Percentiles rank a stretch among this genome's conserved stretches.
phyloP scores from a whole-genome alignment of 2,888 invertebrate species.

The Cetonia aurata region DNA sequence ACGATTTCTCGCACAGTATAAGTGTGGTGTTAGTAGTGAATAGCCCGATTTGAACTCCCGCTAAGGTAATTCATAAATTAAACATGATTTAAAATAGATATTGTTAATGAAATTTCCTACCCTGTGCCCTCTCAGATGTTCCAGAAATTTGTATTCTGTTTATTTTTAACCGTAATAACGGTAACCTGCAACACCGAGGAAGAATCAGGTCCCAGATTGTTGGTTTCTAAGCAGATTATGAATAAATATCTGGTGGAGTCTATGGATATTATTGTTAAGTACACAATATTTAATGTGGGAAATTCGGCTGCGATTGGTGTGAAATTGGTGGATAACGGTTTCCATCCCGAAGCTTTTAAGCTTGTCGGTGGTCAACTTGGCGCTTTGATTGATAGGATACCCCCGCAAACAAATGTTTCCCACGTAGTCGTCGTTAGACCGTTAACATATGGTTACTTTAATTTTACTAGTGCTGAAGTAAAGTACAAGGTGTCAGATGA shows the following conservation, averaged over 20 bases:
- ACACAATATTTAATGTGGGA: slow-evolving; percentile 94
- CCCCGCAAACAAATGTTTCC: slow-evolving; percentile 92
- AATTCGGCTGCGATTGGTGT: slow-evolving; percentile 91
- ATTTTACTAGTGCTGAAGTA: slow-evolving; percentile 96
- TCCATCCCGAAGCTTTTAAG: slow-evolving; percentile 92
- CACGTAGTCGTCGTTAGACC: slow-evolving; percentile 95
- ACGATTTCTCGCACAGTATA: neutral
- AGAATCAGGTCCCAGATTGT: slow-evolving; percentile 82
- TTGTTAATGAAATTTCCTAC: slow-evolving; percentile 1
- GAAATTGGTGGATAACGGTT: slow-evolving; percentile 89
- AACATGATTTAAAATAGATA: slow-evolving; percentile 11
- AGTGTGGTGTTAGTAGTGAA: neutral
- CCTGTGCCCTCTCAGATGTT: slow-evolving; percentile 40
- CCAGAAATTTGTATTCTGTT: slow-evolving; percentile 34
- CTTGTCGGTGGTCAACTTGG: slow-evolving; percentile 89
- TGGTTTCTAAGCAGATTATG: slow-evolving; percentile 93
- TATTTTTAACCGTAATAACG: slow-evolving; percentile 64
- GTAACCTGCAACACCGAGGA: slow-evolving; percentile 75
- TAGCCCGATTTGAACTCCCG: neutral
- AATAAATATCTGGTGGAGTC: slow-evolving; percentile 97
- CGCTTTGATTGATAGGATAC: slow-evolving; percentile 88
- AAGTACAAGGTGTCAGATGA: slow-evolving; percentile 91
- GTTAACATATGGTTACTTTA: slow-evolving; percentile 92
- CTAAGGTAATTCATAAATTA: slow-evolving; percentile 40
- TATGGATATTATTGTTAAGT: slow-evolving; percentile 96